These are phyloP conservation scores for Holocentrus rufus DNA, from an alignment of 2,797 vertebrate species.

Conservation along the genomic window DNA sequence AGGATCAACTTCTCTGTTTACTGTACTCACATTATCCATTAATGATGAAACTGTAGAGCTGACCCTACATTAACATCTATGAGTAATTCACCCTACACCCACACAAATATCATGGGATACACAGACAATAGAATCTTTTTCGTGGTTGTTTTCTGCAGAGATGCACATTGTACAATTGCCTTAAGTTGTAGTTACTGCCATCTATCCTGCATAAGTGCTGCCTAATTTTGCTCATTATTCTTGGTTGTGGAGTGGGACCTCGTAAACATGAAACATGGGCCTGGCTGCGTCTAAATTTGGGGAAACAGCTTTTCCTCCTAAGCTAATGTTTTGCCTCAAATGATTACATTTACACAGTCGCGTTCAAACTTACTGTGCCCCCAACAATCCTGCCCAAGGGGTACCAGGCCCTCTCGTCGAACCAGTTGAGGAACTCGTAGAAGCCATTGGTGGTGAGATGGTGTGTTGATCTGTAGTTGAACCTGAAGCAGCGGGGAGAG, in stretches of 20 bases:
- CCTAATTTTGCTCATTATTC: background rate
- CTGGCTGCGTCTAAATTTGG: background rate
- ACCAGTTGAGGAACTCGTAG: slow-evolving; percentile 99
- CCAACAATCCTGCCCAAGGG: slow-evolving; percentile 97
- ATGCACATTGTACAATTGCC: background rate
- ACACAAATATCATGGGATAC: too few relatives aligned
- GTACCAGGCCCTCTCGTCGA: slow-evolving; percentile 98
- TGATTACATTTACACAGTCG: background rate
- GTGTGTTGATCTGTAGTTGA: slow-evolving; percentile 99
- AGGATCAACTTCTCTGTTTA: too few relatives aligned
- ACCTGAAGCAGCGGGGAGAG: slow-evolving; percentile 80
- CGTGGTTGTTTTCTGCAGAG: background rate
- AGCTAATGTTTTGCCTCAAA: background rate
- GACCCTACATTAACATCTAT: background rate
- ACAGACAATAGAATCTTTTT: too few relatives aligned
- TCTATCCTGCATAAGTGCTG: background rate
- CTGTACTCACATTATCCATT: background rate
- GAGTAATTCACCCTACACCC: background rate
- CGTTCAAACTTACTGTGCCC: slow-evolving; percentile 90
- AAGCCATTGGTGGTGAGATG: slow-evolving; percentile 97
- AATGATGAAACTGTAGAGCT: background rate
- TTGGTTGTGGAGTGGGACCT: background rate
- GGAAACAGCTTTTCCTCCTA: background rate
- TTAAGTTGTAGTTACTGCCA: background rate
- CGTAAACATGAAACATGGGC: background rate